These are phyloP conservation scores for Pyrocoelia pectoralis DNA, from an alignment of 2,888 invertebrate genomes.

Conservation along the genomic window DNA sequence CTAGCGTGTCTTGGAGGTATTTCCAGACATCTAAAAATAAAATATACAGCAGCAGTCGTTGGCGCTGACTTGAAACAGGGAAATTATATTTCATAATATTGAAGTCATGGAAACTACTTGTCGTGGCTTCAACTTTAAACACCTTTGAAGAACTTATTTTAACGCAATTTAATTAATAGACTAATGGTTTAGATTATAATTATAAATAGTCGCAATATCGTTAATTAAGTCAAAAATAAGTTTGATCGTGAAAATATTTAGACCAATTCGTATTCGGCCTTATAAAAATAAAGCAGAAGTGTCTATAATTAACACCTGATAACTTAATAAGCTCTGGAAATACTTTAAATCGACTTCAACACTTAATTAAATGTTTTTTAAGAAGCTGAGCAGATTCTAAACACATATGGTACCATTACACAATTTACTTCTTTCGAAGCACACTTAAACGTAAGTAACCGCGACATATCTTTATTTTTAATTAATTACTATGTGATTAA, in stretches of 20 bases:
- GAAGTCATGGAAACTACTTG: slow-evolving; percentile 40
- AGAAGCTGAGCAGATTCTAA: slow-evolving; percentile 14
- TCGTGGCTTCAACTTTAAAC: slow-evolving; percentile 14
- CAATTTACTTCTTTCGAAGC: slow-evolving; percentile 8
- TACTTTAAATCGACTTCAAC: slow-evolving; percentile 17
- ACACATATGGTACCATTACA: slow-evolving; percentile 18
- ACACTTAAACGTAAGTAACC: slow-evolving; percentile 26
- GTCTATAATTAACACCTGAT: slow-evolving; percentile 20
- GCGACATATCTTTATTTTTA: slow-evolving; percentile 33
- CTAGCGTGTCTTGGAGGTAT: slow-evolving; percentile 54
- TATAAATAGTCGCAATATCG: background rate
- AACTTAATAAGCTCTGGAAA: slow-evolving; percentile 12
- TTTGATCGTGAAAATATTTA: background rate
- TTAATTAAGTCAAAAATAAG: background rate
- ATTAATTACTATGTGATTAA: slow-evolving; percentile 36
- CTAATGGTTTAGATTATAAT: too few species aligned
- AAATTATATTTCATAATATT: slow-evolving; percentile 56
- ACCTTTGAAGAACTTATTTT: background rate
- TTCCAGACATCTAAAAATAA: slow-evolving; percentile 58
- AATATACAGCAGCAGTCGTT: slow-evolving; percentile 50
- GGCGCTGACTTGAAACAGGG: slow-evolving; percentile 53
- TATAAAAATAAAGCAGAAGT: background rate
- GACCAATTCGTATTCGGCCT: background rate
- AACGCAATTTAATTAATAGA: background rate
- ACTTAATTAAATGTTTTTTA: slow-evolving; percentile 23